phyloP scores from a whole-genome alignment of 1,140 invertebrate genomes.

The Bombus affinis region DNA sequence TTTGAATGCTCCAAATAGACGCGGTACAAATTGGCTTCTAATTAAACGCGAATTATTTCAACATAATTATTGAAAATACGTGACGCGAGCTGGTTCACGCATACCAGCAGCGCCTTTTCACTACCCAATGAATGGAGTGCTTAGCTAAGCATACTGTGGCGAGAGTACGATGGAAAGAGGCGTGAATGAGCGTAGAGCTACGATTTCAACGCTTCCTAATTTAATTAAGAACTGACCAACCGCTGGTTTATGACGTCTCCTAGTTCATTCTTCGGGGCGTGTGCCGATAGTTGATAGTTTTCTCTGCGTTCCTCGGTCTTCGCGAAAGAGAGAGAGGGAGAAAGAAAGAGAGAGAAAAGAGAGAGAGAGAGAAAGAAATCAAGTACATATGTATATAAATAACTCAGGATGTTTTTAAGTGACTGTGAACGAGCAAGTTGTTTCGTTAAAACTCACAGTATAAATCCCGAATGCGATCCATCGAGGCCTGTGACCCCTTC shows the following conservation, averaged over 20 bases:
- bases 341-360: no score
- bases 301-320: slow-evolving; percentile 14
- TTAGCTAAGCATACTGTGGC: slow-evolving; percentile 70
- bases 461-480: slow-evolving; percentile 89
- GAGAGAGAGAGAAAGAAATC: background rate
- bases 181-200: slow-evolving; percentile 76
- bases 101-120: slow-evolving; percentile 68
- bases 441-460: slow-evolving; percentile 79
- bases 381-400: background rate
- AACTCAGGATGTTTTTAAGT: background rate
- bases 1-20: background rate
- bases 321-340: background rate
- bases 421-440: background rate
- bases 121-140: slow-evolving; percentile 71
- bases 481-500: slow-evolving; percentile 86
- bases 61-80: slow-evolving; percentile 43
- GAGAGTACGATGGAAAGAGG: slow-evolving; percentile 71
- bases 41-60: slow-evolving; percentile 5
- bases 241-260: slow-evolving; percentile 66
- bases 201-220: slow-evolving; percentile 77
- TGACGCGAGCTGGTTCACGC: slow-evolving; percentile 44
- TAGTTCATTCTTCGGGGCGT: slow-evolving; percentile 57
- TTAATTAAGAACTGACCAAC: slow-evolving; percentile 77
- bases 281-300: slow-evolving; percentile 60
- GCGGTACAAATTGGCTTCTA: background rate